These are phyloP conservation scores for Palythoa caribaeorum DNA, from an alignment of 92 coral and sea anemone species.

Conservation along the genomic window DNA sequence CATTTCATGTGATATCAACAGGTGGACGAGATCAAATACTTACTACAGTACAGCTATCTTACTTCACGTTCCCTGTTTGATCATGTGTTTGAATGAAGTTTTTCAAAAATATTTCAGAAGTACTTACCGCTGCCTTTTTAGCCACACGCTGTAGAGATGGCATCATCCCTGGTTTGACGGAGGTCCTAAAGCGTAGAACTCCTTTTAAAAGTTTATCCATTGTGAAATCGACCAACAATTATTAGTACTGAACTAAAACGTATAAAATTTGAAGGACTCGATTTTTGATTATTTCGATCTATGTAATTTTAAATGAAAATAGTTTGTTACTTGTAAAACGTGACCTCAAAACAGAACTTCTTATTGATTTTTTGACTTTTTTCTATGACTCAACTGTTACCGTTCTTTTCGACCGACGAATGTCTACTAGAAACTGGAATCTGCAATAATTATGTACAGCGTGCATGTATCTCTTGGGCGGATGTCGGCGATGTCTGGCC, in stretches of 20 bases:
- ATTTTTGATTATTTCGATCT: no score
- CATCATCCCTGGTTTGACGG: conserved; percentile 65
- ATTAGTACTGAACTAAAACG: not conserved
- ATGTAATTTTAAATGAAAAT: no score
- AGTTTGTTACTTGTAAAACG: no score
- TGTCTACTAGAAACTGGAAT: not conserved
- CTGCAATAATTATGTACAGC: not conserved
- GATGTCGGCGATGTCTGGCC: no score
- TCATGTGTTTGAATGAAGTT: not conserved
- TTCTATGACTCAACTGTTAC: no score
- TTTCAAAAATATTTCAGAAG: not conserved
- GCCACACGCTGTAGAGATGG: conserved; percentile 75
- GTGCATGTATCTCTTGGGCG: not conserved
- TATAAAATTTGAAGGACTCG: not conserved
- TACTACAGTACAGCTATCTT: no score
- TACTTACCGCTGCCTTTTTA: conserved; percentile 67
- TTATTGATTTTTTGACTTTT: no score
- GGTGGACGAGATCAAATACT: no score
- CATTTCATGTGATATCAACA: no score
- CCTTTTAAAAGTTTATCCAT: conserved; percentile 81
- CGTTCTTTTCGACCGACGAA: no score
- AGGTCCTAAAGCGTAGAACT: conserved; percentile 69
- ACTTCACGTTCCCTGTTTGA: not conserved
- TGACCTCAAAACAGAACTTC: no score
- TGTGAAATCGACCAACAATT: not conserved